These are phyloP conservation scores for Pocota personata DNA, from an alignment of 2,888 invertebrate genomes.

Conservation along the genomic window DNA sequence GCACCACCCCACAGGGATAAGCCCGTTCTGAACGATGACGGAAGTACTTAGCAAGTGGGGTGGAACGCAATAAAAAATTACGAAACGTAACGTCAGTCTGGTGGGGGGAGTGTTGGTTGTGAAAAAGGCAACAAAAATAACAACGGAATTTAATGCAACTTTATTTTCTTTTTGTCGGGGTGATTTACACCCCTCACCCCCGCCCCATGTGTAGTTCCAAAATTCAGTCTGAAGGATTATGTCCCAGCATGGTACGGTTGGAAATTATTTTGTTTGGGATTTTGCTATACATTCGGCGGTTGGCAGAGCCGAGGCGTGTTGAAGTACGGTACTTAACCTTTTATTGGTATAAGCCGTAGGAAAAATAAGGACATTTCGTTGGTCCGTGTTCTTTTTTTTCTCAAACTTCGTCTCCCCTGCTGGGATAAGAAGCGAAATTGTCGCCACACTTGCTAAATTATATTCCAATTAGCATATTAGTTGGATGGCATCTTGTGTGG, in stretches of 20 bases:
- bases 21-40: constrained; percentile 66
- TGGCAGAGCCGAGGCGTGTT: constrained; percentile 47
- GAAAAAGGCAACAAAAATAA: constrained; percentile 60
- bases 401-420: background rate
- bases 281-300: constrained; percentile 34
- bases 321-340: constrained; percentile 72
- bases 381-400: constrained; percentile 25
- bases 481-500: constrained; percentile 18
- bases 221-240: constrained; percentile 63
- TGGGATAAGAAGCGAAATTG: constrained; percentile 39
- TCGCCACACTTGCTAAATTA: constrained; percentile 71
- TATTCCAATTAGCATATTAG: constrained; percentile 73
- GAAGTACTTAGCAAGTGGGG: constrained; percentile 74
- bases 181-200: constrained; percentile 47
- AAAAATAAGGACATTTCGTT: constrained; percentile 46
- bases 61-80: constrained; percentile 73
- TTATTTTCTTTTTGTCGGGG: constrained; percentile 11
- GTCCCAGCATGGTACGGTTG: constrained; percentile 26
- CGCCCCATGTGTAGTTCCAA: background rate
- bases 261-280: constrained; percentile 57
- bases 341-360: constrained; percentile 66
- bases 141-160: constrained; percentile 66
- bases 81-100: constrained; percentile 67
- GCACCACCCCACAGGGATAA: constrained; percentile 41
- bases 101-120: constrained; percentile 13